Conservation (phyloP, 2,797 vertebrate genomes). For the Pachyuromys duprasi region DNA sequence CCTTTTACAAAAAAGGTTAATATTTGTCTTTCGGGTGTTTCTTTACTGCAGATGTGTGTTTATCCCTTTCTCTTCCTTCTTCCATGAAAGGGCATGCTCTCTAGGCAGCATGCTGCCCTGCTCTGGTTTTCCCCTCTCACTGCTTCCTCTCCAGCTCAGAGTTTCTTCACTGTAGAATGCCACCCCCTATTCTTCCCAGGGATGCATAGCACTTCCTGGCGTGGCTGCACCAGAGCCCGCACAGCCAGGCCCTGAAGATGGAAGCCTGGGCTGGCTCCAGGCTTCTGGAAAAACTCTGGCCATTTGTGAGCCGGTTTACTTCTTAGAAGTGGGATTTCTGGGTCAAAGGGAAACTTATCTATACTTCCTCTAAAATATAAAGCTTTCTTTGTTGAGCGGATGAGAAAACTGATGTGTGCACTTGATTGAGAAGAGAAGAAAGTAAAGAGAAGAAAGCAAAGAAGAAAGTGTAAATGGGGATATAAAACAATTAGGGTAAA, state of each 20-base stretch:
- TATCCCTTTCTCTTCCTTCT: not conserved
- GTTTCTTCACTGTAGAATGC: not conserved
- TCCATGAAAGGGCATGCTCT: not conserved
- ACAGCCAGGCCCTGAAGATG: not conserved
- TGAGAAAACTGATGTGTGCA: slow-evolving; percentile 57
- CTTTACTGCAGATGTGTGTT: not conserved
- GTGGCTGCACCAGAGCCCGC: not conserved
- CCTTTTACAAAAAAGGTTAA: not conserved
- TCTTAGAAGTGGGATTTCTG: slow-evolving; percentile 47
- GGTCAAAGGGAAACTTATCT: slow-evolving; percentile 39
- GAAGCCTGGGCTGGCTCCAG: not conserved
- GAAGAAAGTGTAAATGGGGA: slow-evolving; percentile 66
- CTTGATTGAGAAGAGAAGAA: slow-evolving; percentile 67
- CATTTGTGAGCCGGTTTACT: not conserved
- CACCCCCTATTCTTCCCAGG: not conserved
- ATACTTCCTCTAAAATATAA: slow-evolving; percentile 63
- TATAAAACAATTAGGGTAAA: slow-evolving; percentile 55
- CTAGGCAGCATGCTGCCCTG: not conserved
- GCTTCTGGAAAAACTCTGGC: not conserved
- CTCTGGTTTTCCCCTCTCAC: not conserved
- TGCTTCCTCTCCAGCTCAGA: not conserved
- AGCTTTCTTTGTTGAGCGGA: slow-evolving; percentile 44
- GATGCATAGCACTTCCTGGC: not conserved
- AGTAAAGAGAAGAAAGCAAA: slow-evolving; percentile 66
- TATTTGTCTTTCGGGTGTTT: not conserved